Evolutionary conservation across 2,113 vertebrate species (phyloP).

Genomic region (Lamprologus speciosus): DNA sequence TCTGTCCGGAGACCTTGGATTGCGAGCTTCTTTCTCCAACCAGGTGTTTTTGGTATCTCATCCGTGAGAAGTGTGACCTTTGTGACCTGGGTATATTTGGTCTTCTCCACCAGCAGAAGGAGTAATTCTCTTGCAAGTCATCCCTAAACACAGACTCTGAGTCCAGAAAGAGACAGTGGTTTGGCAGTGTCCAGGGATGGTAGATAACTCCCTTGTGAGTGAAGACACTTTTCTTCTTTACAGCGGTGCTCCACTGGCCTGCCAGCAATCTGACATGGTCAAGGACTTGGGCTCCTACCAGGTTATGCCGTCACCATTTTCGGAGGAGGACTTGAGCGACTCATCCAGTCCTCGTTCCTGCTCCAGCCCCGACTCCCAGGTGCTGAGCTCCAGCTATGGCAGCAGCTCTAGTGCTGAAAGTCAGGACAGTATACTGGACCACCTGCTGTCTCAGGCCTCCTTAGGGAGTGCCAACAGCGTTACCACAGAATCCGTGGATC

Average conservation of each 20-base stretch:
- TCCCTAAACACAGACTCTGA: background rate
- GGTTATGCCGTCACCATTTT: slow-evolving; percentile 83
- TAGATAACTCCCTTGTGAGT: slow-evolving; percentile 80
- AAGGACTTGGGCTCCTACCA: slow-evolving; percentile 76
- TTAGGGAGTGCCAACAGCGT: slow-evolving; percentile 58
- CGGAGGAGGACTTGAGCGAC: slow-evolving; percentile 85
- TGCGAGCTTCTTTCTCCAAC: background rate
- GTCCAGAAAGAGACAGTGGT: background rate
- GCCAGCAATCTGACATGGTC: slow-evolving; percentile 76
- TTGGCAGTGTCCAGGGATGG: slow-evolving; percentile 76
- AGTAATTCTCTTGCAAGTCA: background rate
- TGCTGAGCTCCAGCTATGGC: slow-evolving; percentile 82
- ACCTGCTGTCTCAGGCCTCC: slow-evolving; percentile 84
- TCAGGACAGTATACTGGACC: slow-evolving; percentile 87
- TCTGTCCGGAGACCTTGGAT: slow-evolving; percentile 30
- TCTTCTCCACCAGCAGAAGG: background rate
- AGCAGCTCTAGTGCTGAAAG: slow-evolving; percentile 75
- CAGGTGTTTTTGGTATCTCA: slow-evolving; percentile 26
- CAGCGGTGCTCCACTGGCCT: slow-evolving; percentile 60
- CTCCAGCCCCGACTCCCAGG: slow-evolving; percentile 85
- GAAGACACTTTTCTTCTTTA: slow-evolving; percentile 76
- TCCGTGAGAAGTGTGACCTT: background rate
- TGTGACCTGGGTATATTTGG: slow-evolving; percentile 18
- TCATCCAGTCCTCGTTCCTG: slow-evolving; percentile 89
- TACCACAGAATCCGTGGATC: background rate